Base-by-base conservation (phyloP, 2,113 vertebrate species). In the Malurus melanocephalus region DNA sequence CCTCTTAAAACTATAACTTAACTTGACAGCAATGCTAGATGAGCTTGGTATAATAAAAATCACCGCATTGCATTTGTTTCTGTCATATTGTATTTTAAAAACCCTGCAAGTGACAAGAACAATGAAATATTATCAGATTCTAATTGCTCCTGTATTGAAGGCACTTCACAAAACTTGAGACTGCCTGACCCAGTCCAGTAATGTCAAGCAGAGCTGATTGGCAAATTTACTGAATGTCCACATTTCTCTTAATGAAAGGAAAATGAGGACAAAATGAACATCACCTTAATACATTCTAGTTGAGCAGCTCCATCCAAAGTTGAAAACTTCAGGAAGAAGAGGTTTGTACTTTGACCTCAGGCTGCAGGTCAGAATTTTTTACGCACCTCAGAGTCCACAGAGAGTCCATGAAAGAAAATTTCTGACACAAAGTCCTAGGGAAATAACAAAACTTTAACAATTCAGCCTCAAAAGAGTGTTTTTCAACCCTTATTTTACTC, bases 281-380 rank as follows among this genome's bases (percentile, higher is more conserved):
- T 35, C 42, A 76, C 40, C 46, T 52, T 32, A 84, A 24, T 42
- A 60, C 7, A 32, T 8, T 45, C 13, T 49, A 61, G 19, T 32
- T 38, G 48, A 69, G 40, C 13, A 69, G 15, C n/a, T 76, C 8
- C 53, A 42, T n/a, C 22, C 18, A 73, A 85, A 85, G 22, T 13
- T 53, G 23, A 73, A 79, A 79, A 51, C 16, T 53, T 82, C 46
- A 76, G 40, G 48, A 87, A 75, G 20, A 69, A 11, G 19, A 61
- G 0, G 1, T 77, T 85, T 26, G 21, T 30, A 15, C 18, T 38
- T 55, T 28, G 18, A 59, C 33, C 7, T 65, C 3, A 0, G 28
- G 14, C 12, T 67, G 4, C 16, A 64, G 10, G 13, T 64, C 26
- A 76, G 46, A 10, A 30, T 52, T 67, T 87, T 40, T 61, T 82